Evolutionary conservation across 2,888 invertebrate species (phyloP).

Genomic region (Furcula furcula): DNA sequence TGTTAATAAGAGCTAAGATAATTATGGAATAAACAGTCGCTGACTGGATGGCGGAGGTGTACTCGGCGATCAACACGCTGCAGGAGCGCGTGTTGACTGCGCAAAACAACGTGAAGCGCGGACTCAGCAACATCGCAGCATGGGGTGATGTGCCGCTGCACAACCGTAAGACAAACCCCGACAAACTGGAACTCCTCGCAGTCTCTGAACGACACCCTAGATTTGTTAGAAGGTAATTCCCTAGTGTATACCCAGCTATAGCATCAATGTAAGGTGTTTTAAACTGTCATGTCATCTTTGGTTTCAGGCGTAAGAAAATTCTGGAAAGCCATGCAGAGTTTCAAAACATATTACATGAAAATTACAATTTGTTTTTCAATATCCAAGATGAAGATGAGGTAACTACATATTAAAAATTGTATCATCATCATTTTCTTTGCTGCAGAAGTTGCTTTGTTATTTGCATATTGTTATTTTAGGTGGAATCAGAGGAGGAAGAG

Average conservation of each 20-base stretch:
- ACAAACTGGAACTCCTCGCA: conserved; percentile 76
- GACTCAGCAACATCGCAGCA: conserved; percentile 79
- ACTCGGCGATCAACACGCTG: conserved; percentile 85
- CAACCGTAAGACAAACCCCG: conserved; percentile 82
- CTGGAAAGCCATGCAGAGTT: conserved; percentile 80
- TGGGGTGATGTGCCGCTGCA: conserved; percentile 91
- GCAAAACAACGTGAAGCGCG: conserved; percentile 84
- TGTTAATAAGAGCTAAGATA: too few relatives aligned
- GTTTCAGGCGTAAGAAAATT: conserved; percentile 62
- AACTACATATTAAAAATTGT: too few relatives aligned
- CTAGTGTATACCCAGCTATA: too few relatives aligned
- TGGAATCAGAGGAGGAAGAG: conserved; percentile 51
- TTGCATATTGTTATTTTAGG: conserved; percentile 35
- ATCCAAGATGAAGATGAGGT: conserved; percentile 76
- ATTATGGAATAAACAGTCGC: conserved; percentile 63
- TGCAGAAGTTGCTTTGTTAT: too few relatives aligned
- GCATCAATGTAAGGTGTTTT: too few relatives aligned
- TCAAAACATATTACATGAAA: conserved; percentile 80
- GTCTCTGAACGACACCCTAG: conserved; percentile 79
- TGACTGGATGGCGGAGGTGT: conserved; percentile 86
- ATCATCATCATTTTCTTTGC: too few relatives aligned
- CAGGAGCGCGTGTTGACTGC: conserved; percentile 85
- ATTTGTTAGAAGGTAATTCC: conserved; percentile 69
- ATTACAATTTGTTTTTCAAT: conserved; percentile 87
- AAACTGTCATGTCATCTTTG: neutral